Conservation (phyloP, 2,888 invertebrate genomes). For the Hetaerina titia region DNA sequence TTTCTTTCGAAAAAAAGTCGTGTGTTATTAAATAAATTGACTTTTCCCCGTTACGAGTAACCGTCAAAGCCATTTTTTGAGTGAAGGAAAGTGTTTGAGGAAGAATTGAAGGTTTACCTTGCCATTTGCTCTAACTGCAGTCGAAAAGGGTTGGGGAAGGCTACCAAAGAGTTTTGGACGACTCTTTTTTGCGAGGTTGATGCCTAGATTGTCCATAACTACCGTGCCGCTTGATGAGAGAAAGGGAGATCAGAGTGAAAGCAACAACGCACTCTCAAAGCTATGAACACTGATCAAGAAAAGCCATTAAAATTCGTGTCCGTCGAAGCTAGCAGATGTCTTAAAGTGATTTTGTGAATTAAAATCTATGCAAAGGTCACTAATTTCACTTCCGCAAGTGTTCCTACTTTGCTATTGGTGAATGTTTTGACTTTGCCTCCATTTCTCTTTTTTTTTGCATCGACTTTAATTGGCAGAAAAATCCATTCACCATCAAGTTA, state of each 20-base stretch:
- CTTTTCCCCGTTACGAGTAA: no score
- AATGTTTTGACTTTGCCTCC: no score
- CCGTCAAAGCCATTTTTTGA: background rate
- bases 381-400: background rate
- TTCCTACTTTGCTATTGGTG: background rate
- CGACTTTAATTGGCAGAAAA: no score
- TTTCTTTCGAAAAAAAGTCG: no score
- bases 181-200: background rate
- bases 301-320: background rate
- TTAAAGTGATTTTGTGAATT: background rate
- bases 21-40: no score
- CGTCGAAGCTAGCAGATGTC: background rate
- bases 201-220: background rate
- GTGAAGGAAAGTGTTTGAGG: background rate
- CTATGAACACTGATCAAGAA: background rate
- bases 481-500: no score
- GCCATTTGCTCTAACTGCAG: background rate
- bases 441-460: no score
- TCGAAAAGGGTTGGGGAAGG: background rate
- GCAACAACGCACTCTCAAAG: background rate
- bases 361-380: background rate
- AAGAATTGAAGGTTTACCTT: background rate
- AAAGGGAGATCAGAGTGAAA: conserved; percentile 10
- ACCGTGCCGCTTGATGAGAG: background rate
- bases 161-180: background rate